phyloP scores from a whole-genome alignment of 2,888 invertebrate genomes.

The Danaus chrysippus region DNA sequence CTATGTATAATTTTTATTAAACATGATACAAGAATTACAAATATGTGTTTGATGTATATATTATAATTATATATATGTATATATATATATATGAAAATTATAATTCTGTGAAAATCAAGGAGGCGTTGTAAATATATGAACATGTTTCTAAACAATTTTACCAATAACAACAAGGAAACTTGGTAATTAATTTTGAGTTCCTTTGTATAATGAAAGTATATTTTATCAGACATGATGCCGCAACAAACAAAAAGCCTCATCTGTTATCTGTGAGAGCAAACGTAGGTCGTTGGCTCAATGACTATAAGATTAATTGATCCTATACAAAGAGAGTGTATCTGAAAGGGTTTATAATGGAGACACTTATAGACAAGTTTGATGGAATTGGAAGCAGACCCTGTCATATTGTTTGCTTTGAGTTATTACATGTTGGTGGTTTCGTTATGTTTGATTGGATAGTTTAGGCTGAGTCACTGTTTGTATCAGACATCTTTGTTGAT shows the following conservation, averaged over 20 bases:
- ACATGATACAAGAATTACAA: constrained; percentile 12
- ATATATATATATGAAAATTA: too few relatives aligned
- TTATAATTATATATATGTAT: too few relatives aligned
- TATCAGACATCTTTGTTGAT: too few relatives aligned
- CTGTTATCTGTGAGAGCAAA: constrained; percentile 23
- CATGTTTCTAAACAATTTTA: not conserved
- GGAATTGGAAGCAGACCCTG: constrained; percentile 9
- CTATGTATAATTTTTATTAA: constrained; percentile 7
- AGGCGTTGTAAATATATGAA: not conserved
- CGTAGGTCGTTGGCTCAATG: constrained; percentile 22
- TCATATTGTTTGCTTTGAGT: constrained; percentile 9
- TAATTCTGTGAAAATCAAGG: not conserved
- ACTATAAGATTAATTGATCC: constrained; percentile 38
- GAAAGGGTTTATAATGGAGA: constrained; percentile 18
- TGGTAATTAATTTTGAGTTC: constrained; percentile 26
- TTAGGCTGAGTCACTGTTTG: too few relatives aligned
- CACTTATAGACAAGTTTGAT: constrained; percentile 12
- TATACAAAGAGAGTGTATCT: constrained; percentile 17
- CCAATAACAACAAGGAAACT: constrained; percentile 10
- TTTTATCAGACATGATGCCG: constrained; percentile 27
- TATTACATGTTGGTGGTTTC: not conserved
- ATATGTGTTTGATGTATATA: constrained; percentile 9
- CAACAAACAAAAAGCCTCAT: constrained; percentile 24
- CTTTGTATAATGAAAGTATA: constrained; percentile 24
- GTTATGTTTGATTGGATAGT: not conserved